A percentile compares a stretch with the other conserved stretches of the same genome.
Conservation (phyloP, 2,888 invertebrate genomes). For the Arge pagana region DNA sequence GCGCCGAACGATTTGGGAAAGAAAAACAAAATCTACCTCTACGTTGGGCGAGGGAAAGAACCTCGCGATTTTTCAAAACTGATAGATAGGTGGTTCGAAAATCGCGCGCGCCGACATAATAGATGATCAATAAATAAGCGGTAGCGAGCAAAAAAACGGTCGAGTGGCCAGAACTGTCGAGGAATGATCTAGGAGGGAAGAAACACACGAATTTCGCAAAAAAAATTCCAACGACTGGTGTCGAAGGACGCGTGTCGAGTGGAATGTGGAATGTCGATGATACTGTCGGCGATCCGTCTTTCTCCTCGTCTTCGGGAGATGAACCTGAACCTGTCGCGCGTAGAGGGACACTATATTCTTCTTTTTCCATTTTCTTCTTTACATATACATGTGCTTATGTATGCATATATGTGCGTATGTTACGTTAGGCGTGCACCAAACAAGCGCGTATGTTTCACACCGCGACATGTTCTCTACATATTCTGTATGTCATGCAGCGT, state of each 20-base stretch:
- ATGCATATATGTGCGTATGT: slow-evolving; percentile 28
- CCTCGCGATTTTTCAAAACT: too few relatives aligned
- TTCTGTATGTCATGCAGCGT: slow-evolving; percentile 99
- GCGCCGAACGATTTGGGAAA: neutral
- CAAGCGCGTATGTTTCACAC: slow-evolving; percentile 28
- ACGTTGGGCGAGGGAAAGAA: too few relatives aligned
- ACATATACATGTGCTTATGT: slow-evolving; percentile 20
- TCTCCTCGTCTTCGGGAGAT: neutral
- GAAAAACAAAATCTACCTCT: neutral
- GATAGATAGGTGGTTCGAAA: too few relatives aligned
- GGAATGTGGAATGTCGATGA: too few relatives aligned
- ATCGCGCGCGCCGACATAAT: too few relatives aligned
- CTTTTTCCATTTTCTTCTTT: slow-evolving; percentile 20
- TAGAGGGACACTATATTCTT: slow-evolving; percentile 13
- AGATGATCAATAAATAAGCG: too few relatives aligned
- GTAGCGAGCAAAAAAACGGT: too few relatives aligned
- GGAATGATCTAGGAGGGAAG: too few relatives aligned
- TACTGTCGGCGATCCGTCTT: too few relatives aligned
- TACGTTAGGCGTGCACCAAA: slow-evolving; percentile 33
- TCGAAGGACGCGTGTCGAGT: too few relatives aligned
- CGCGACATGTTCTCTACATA: slow-evolving; percentile 73
- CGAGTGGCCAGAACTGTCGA: too few relatives aligned
- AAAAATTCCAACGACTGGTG: too few relatives aligned
- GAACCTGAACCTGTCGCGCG: neutral
- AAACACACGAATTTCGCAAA: slow-evolving; percentile 13